Base-by-base conservation (phyloP, 2,113 vertebrate species). In the Varanus komodoensis region DNA sequence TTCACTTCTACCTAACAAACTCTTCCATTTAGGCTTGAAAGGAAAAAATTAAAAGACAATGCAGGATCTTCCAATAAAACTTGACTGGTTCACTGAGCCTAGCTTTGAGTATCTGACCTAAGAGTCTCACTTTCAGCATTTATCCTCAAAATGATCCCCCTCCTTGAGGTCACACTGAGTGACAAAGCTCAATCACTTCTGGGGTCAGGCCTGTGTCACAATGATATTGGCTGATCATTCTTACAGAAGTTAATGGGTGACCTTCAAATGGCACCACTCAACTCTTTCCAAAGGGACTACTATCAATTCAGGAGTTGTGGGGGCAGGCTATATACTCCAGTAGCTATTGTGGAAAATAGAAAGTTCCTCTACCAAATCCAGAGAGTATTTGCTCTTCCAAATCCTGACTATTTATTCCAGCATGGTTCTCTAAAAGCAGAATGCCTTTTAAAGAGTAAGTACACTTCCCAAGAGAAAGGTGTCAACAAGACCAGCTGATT, bases 211-310 rank as follows among this genome's bases (percentile, higher is more conserved):
- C 84, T 32, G 48, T 21, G 74, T 85, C 88, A 61, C 83, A 48
- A 87, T 78, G 54, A 67, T 38, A 38, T 2, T 82, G 79, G 52
- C 8, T 89, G 50, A 14, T 75, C 77, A 3, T 2, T 87, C n/a
- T 67, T 64, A 3, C 84, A 89, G 73, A 93, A 82, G 89, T 90
- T 52, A 4, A 1, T 52, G 9, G 64, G 8, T 7, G 74, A 75
- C 85, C 87, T 90, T 78, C 84, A 84, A 74, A 92, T 44, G 92
- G 93, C 89, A 90, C 87, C 69, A 84, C 29, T 87, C 83, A 15
- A 32, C 84, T 38, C 54, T 89, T 84, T 74, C 82, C 6, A 84
- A 29, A 32, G 52, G 14, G 54, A 57, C 82, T 86, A 84, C 0
- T 89, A 68, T 78, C 87, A 64, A 12, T 90, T 34, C 25, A 11